phyloP scores from a whole-genome alignment of 2,113 vertebrate species.

The Beaufortia kweichowensis region DNA sequence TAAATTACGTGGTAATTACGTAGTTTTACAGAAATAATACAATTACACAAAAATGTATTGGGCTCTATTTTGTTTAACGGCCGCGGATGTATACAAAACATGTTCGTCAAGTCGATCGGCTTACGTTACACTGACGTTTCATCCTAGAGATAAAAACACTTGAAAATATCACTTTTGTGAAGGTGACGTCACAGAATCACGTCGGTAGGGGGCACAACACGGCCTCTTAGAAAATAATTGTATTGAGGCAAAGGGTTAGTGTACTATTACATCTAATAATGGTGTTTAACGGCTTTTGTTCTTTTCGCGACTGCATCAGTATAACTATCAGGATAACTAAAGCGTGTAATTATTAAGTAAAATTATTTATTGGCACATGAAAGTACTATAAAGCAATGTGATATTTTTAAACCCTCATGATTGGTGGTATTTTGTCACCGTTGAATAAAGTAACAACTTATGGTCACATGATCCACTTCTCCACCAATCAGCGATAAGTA shows the following conservation, averaged over 20 bases:
- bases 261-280: too few species aligned
- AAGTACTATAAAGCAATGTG: neutral
- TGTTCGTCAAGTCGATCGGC: neutral
- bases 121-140: neutral
- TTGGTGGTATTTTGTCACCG: neutral
- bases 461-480: neutral
- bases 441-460: conserved; percentile 5
- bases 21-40: too few species aligned
- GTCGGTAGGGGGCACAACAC: conserved; percentile 4
- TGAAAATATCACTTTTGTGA: neutral
- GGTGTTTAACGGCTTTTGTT: neutral
- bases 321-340: neutral
- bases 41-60: neutral
- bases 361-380: neutral
- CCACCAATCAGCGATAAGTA: conserved; percentile 5
- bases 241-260: too few species aligned
- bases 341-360: neutral
- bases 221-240: neutral
- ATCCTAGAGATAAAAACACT: neutral
- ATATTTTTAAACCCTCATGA: neutral
- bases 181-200: neutral
- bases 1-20: too few species aligned
- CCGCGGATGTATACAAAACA: neutral
- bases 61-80: neutral
- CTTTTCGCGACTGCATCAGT: neutral